Base-by-base conservation (phyloP, 2,113 vertebrate genomes). In the Podarcis raffonei region DNA sequence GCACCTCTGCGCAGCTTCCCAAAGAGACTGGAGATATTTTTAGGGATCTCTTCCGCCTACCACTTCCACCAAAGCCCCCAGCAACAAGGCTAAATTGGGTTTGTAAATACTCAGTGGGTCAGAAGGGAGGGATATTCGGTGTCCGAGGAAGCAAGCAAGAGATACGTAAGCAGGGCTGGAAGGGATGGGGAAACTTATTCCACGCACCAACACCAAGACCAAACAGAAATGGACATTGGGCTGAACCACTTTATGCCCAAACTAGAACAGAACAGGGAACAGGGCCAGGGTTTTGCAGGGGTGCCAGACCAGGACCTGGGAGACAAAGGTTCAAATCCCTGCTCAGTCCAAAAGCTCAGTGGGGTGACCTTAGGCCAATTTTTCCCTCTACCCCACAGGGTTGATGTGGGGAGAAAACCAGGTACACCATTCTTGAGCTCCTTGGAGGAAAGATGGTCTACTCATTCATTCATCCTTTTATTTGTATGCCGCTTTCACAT, bases 61-160 rank as follows among this genome's bases (percentile, higher is more conserved):
- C 74, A 0, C 91, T 95, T 95, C 57, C 62, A 96, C 93, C 91
- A 95, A 95, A 93, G 93, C 91, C 98, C 89, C 97, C 98, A 96
- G 95, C 94, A 97, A 97, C 95, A 96, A 93, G 92, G 94, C 92
- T 86, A 92, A 93, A 92, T 83, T 48, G 91, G 83, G 94, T 86
- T 16, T 95, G 95, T 94, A 96, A 96, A 96, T 95, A 96, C 89
- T 6, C 4, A 94, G 92, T 84, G 89, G 85, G 92, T 89, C 85
- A 1, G 30, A 83, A 89, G 89, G 93, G 89, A 75, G 78, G 0
- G 4, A 65, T 15, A 15, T 22, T 22, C 87, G 3, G 6, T 12
- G 74, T 25, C 39, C 23, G 2, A 30, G 48, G 48, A 53, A 53
- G 39, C 12, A 5, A 13, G 78, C 71, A 91, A 92, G 88, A 95